Conservation (phyloP, 1,140 invertebrate species). For the Calliopsis andreniformis region DNA sequence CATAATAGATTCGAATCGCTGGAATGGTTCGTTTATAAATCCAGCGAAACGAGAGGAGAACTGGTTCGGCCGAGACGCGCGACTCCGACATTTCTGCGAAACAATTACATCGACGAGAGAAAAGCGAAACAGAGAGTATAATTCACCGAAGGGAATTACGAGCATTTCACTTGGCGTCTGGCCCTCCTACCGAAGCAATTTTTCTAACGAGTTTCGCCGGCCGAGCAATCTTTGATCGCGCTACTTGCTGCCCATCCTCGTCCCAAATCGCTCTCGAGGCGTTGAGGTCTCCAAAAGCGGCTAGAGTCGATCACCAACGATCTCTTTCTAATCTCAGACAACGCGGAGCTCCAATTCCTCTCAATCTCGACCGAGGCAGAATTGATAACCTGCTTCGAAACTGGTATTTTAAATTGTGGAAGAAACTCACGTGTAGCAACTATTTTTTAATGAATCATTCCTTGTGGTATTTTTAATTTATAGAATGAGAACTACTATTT, state of each 20-base stretch:
- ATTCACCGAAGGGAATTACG: not conserved
- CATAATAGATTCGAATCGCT: not conserved
- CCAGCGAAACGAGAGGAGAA: not conserved
- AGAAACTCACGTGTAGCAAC: no score
- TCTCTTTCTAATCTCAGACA: no score
- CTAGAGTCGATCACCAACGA: no score
- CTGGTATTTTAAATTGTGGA: no score
- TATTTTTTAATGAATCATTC: no score
- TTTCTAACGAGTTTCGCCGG: constrained; percentile 18
- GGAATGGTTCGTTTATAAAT: not conserved
- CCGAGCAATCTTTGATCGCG: constrained; percentile 14
- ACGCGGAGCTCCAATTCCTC: no score
- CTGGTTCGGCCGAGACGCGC: not conserved
- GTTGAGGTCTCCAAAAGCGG: constrained; percentile 13
- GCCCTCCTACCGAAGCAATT: not conserved
- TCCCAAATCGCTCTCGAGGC: constrained; percentile 4
- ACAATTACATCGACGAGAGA: not conserved
- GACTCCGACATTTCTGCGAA: not conserved
- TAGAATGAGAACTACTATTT: no score
- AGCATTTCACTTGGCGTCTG: not conserved
- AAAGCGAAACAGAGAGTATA: not conserved
- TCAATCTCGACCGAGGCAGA: no score
- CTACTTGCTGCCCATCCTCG: constrained; percentile 8
- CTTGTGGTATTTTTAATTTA: no score
- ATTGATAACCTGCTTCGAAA: no score